Conservation (phyloP, 2,797 vertebrate species). For the Sardinella longiceps region DNA sequence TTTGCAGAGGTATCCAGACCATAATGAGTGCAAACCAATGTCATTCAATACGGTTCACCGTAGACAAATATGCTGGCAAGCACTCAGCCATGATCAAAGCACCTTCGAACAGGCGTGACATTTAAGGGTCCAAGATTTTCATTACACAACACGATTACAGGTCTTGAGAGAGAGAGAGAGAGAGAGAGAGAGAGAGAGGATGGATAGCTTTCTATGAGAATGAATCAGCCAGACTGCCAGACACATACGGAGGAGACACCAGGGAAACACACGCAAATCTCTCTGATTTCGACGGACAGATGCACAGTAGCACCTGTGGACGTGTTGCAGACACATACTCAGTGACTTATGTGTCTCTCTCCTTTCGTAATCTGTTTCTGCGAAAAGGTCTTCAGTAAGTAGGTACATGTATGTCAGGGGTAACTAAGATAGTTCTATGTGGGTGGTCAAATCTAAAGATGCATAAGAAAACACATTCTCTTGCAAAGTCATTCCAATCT, state of each 20-base stretch:
- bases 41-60: constrained; percentile 41
- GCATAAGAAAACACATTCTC: background rate
- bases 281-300: constrained; percentile 30
- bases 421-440: background rate
- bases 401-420: background rate
- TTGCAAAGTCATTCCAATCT: background rate
- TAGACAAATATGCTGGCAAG: constrained; percentile 52
- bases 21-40: constrained; percentile 48
- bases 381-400: background rate
- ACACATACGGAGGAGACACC: constrained; percentile 51
- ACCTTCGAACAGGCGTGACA: constrained; percentile 49
- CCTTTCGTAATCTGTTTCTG: background rate
- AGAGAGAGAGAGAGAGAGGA: constrained; percentile 22
- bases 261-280: constrained; percentile 13
- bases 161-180: constrained; percentile 31
- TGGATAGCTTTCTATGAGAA: constrained; percentile 40
- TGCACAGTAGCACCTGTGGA: background rate
- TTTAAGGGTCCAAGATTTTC: constrained; percentile 56
- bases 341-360: background rate
- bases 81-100: constrained; percentile 56
- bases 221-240: constrained; percentile 56
- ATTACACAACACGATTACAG: constrained; percentile 65
- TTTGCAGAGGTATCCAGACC: background rate
- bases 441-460: background rate
- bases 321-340: background rate